Conservation (phyloP, 2,797 vertebrate species). For the Pipistrellus pygmaeus region DNA sequence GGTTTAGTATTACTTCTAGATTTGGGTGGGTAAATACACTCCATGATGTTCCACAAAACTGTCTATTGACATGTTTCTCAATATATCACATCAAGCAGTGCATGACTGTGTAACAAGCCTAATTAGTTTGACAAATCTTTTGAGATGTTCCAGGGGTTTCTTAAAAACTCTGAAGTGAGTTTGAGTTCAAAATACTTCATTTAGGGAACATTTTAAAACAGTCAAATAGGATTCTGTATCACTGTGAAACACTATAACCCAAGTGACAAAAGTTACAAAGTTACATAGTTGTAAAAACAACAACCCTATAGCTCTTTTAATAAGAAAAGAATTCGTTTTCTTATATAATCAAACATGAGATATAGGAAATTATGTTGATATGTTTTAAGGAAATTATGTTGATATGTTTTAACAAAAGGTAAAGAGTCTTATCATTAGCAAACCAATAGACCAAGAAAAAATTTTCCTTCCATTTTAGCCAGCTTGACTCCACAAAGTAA, state of each 20-base stretch:
- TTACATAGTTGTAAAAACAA: background rate
- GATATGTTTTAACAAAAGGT: too few relatives aligned
- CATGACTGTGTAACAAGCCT: background rate
- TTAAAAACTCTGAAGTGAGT: background rate
- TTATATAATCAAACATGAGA: too few relatives aligned
- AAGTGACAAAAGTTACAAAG: background rate
- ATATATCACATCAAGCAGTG: background rate
- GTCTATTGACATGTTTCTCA: background rate
- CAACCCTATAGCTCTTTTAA: background rate
- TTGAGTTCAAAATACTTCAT: background rate
- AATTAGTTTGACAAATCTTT: background rate
- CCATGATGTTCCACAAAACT: background rate
- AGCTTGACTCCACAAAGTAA: background rate
- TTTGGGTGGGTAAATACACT: background rate
- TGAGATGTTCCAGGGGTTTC: background rate
- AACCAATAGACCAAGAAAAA: too few relatives aligned
- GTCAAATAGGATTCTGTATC: background rate
- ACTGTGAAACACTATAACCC: background rate
- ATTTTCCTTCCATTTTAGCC: background rate
- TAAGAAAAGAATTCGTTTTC: background rate
- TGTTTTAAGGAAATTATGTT: too few relatives aligned
- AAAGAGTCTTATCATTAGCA: too few relatives aligned
- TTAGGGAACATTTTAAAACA: background rate
- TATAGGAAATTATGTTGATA: too few relatives aligned
- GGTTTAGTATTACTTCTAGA: background rate